These are phyloP conservation scores for Ptychadena robeensis DNA, from an alignment of 2,797 vertebrate genomes.

Conservation along the genomic window DNA sequence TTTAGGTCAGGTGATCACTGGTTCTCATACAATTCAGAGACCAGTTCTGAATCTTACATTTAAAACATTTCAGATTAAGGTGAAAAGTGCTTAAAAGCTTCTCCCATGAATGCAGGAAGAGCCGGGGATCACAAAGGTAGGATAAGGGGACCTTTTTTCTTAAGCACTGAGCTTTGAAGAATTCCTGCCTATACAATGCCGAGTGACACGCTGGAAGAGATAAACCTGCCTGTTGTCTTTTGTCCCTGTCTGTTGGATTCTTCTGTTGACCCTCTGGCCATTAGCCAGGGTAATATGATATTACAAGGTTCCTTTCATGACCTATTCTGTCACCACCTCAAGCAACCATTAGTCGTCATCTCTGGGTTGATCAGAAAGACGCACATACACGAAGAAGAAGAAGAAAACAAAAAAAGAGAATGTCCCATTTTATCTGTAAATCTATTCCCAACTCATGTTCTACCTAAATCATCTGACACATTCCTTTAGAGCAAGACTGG, in stretches of 20 bases:
- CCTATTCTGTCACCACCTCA: slow-evolving; percentile 75
- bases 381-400: slow-evolving; percentile 72
- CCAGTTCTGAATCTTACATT: not conserved
- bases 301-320: slow-evolving; percentile 75
- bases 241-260: slow-evolving; percentile 66
- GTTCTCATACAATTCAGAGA: not conserved
- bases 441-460: slow-evolving; percentile 58
- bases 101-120: slow-evolving; percentile 23
- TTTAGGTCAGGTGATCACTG: not conserved
- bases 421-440: slow-evolving; percentile 72
- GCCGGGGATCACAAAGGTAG: slow-evolving; percentile 22
- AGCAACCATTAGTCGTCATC: slow-evolving; percentile 82
- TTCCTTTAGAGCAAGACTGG: slow-evolving; percentile 35
- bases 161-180: slow-evolving; percentile 59
- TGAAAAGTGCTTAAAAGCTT: slow-evolving; percentile 31
- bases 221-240: slow-evolving; percentile 70
- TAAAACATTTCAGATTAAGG: not conserved
- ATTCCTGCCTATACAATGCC: slow-evolving; percentile 61
- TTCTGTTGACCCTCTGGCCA: slow-evolving; percentile 77
- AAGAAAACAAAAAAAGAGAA: slow-evolving; percentile 68
- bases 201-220: slow-evolving; percentile 74
- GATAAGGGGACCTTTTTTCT: slow-evolving; percentile 50
- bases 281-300: slow-evolving; percentile 80
- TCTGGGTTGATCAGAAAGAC: slow-evolving; percentile 54
- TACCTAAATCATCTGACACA: slow-evolving; percentile 54